Evolutionary conservation across 2,888 invertebrate species (phyloP), one percentile per base, ranked within the genome.

Genomic region (Electrophaes corylata): DNA sequence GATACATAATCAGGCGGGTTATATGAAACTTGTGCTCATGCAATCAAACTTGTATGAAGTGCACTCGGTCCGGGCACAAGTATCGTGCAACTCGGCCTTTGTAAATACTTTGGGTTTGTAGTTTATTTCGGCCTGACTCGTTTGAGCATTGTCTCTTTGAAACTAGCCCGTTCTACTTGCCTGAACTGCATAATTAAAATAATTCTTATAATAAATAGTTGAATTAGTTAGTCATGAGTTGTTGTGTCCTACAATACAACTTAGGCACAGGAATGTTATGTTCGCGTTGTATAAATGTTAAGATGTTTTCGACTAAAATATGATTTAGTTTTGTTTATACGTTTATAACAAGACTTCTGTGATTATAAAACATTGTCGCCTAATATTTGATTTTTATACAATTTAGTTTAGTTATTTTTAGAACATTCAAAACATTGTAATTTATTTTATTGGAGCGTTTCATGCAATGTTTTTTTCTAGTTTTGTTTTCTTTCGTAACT

Each of bases 361-460:
- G 83, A 83, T 83, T 78, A 71, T 76, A 70, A 76, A 76, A 75
- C 71, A 73, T 73, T 75, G 76, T 78, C 78, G 78, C 73, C 76
- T 75, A 71, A 72, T 75, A 71, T 72, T 76, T 62, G 68, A 73
- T 76, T 76, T 71, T 69, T 67, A 71, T 71, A 72, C 57, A 62
- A 67, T 71, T 75, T 76, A 76, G 69, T 72, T 75, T 75, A 70
- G 66, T 71, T 71, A 45, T 20, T 62, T 69, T 69, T 71, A 64
- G 68, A 60, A 69, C 64, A 65, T 67, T 69, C 59, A 64, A 64
- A 69, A 45, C 39, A 47, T 54, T 55, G 48, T 68, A 66, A 64
- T 70, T 66, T 65, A 61, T 65, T 62, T 67, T 62, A 49, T 62
- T 65, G 51, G 52, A 64, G 60, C 66, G 69, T 69, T 69, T 73